These are phyloP conservation scores for Nycticryphes semicollaris DNA, from an alignment of 2,113 vertebrate species.

Conservation along the genomic window DNA sequence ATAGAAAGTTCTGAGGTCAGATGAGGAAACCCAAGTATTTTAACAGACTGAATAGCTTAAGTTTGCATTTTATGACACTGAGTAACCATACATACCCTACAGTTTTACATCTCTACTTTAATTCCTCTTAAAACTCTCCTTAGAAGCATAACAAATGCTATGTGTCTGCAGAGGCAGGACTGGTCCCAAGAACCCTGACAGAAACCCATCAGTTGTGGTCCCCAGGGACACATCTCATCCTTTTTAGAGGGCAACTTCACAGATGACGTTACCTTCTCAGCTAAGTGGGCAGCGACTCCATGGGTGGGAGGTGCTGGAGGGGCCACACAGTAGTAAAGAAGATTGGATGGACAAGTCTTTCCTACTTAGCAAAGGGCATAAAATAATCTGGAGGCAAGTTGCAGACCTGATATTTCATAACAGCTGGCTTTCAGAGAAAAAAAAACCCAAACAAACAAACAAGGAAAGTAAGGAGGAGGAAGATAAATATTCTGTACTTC, in stretches of 20 bases:
- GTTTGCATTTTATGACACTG: constrained; percentile 27
- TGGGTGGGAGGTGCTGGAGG: background rate
- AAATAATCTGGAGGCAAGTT: background rate
- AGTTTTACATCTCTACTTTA: constrained; percentile 7
- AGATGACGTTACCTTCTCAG: background rate
- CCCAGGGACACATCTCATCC: fast-evolving
- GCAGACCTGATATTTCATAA: background rate
- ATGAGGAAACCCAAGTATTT: constrained; percentile 43
- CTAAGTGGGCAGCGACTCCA: background rate
- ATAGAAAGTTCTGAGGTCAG: constrained; percentile 42
- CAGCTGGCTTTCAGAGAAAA: background rate
- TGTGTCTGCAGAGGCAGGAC: background rate
- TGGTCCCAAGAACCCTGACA: background rate
- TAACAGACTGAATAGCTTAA: constrained; percentile 34
- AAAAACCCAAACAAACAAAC: background rate
- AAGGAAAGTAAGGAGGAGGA: background rate
- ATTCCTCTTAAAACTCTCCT: constrained; percentile 10
- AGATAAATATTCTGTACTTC: background rate
- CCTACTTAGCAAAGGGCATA: background rate
- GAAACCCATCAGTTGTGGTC: background rate
- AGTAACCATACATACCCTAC: background rate
- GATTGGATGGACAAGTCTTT: background rate
- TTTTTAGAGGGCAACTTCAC: background rate
- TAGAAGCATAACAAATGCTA: background rate
- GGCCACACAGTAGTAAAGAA: background rate